These are phyloP conservation scores for Carcharodon carcharias DNA, from an alignment of 2,797 vertebrate species.

Conservation along the genomic window DNA sequence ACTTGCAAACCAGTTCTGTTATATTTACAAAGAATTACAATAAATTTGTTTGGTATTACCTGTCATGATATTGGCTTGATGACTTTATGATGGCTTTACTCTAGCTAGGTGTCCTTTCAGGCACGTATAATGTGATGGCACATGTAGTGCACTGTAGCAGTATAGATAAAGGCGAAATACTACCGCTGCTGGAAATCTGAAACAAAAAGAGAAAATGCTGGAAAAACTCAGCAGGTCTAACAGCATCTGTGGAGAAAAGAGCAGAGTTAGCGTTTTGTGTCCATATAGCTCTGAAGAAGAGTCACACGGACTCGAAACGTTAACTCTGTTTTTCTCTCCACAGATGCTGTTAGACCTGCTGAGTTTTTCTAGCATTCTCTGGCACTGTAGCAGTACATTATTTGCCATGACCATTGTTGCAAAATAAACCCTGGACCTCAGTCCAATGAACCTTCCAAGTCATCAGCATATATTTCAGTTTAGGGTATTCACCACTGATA, in stretches of 20 bases:
- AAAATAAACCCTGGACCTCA: not conserved
- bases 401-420: not conserved
- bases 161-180: not conserved
- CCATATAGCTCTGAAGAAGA: too few species aligned
- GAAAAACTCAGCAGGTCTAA: too few species aligned
- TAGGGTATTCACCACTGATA: not conserved
- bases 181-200: too few species aligned
- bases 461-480: not conserved
- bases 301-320: too few species aligned
- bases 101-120: not conserved
- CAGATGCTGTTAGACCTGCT: too few species aligned
- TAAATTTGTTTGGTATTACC: not conserved
- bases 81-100: not conserved
- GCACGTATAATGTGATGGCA: not conserved
- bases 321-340: too few species aligned
- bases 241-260: too few species aligned
- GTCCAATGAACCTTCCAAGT: not conserved
- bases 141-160: not conserved
- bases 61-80: not conserved
- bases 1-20: not conserved
- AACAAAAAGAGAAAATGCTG: too few species aligned
- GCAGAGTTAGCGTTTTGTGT: too few species aligned
- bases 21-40: not conserved
- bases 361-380: too few species aligned
- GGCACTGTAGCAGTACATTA: not conserved